Evolutionary conservation across 2,797 vertebrate species (phyloP).

Genomic region (Gambusia yucatana): DNA sequence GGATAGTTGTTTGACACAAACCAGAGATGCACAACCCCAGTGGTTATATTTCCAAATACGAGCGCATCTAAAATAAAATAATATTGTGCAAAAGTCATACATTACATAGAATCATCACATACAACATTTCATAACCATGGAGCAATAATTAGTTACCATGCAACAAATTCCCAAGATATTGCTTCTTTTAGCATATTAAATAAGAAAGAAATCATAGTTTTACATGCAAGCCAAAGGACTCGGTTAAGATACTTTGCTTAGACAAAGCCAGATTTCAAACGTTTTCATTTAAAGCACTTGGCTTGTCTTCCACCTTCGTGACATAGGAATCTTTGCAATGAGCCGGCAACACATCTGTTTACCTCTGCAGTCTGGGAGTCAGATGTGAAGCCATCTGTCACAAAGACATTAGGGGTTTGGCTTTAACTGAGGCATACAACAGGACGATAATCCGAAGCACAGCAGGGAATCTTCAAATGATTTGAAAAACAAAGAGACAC

Average conservation of each 20-base stretch:
- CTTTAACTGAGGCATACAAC: too few relatives aligned
- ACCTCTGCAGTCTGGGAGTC: background rate
- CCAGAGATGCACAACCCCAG: background rate
- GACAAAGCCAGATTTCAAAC: background rate
- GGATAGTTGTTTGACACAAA: background rate
- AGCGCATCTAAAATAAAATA: background rate
- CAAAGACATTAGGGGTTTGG: background rate
- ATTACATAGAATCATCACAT: background rate
- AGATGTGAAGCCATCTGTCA: slow-evolving; percentile 4
- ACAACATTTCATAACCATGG: background rate
- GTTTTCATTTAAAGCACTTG: background rate
- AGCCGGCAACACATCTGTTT: background rate
- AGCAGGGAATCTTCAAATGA: background rate
- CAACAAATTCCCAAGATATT: background rate
- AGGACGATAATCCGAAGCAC: background rate
- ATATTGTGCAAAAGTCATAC: too few relatives aligned
- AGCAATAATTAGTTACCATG: background rate
- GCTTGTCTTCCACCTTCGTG: background rate
- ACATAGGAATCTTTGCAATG: background rate
- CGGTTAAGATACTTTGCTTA: background rate
- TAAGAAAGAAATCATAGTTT: background rate
- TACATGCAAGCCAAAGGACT: background rate
- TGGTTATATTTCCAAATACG: background rate
- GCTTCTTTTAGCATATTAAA: background rate
- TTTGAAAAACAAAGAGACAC: background rate